Evolutionary conservation across 2,888 invertebrate genomes (phyloP).

Genomic region (Amblyjoppa proteus): DNA sequence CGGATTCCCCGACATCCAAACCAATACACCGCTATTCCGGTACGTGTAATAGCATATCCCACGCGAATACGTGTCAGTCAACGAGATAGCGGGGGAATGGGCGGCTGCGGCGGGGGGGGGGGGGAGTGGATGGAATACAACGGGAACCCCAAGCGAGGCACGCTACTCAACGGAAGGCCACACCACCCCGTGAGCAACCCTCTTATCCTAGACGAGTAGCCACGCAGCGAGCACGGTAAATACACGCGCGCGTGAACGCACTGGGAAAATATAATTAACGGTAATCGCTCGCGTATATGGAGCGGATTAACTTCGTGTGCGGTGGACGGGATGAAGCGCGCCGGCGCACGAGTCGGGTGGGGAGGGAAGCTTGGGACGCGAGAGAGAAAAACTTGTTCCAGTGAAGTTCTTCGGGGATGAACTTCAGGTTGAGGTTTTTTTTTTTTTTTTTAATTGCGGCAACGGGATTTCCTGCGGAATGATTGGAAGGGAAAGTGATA

Average conservation of each 20-base stretch:
- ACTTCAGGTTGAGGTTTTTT: slow-evolving; percentile 13
- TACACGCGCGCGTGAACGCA: slow-evolving; percentile 71
- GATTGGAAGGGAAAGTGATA: slow-evolving; percentile 41
- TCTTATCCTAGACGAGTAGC: slow-evolving; percentile 55
- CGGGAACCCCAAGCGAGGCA: slow-evolving; percentile 42
- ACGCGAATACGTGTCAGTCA: slow-evolving; percentile 52
- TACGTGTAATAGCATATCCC: background rate
- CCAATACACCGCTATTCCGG: slow-evolving; percentile 26
- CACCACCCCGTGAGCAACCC: slow-evolving; percentile 46
- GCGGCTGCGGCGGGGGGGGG: slow-evolving; percentile 2
- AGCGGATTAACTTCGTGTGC: slow-evolving; percentile 77
- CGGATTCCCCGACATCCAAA: slow-evolving; percentile 32
- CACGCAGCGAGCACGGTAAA: slow-evolving; percentile 67
- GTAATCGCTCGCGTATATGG: slow-evolving; percentile 84
- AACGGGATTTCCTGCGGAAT: slow-evolving; percentile 48
- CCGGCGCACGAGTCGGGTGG: background rate
- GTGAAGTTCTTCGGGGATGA: slow-evolving; percentile 79
- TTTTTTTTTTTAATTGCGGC: background rate
- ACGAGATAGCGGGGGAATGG: background rate
- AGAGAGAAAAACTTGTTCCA: slow-evolving; percentile 62
- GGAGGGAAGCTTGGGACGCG: background rate
- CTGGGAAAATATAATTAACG: slow-evolving; percentile 84
- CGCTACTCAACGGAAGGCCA: slow-evolving; percentile 52
- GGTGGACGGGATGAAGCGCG: slow-evolving; percentile 40
- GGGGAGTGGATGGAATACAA: slow-evolving; percentile 8